Evolutionary conservation across 2,888 invertebrate species (phyloP).

Genomic region (Busseola fusca): DNA sequence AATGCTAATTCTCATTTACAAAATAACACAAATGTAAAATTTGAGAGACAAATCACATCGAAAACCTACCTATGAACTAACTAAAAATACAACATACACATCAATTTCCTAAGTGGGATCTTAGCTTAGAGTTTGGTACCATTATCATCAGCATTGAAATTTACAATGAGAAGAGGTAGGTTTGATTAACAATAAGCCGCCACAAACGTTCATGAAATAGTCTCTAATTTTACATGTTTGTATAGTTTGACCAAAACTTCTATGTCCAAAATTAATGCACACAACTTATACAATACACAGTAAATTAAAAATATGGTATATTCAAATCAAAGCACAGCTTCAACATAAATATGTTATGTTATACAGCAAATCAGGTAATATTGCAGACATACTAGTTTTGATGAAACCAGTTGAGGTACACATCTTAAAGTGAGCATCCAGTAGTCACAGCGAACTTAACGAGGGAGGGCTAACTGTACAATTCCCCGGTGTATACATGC

Average conservation of each 20-base stretch:
- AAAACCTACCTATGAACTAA: constrained; percentile 89
- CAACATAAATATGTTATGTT: constrained; percentile 66
- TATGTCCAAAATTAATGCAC: constrained; percentile 77
- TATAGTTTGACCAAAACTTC: constrained; percentile 84
- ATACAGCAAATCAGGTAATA: constrained; percentile 71
- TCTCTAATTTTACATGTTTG: constrained; percentile 87
- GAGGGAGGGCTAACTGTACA: constrained; percentile 89
- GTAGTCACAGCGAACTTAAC: constrained; percentile 88
- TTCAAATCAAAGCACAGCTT: constrained; percentile 84
- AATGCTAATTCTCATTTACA: constrained; percentile 89
- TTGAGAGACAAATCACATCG: constrained; percentile 89
- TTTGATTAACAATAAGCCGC: constrained; percentile 84
- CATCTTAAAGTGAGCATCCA: constrained; percentile 85
- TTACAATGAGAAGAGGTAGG: constrained; percentile 88
- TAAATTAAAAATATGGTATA: constrained; percentile 75
- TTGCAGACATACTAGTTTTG: constrained; percentile 83
- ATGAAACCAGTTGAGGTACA: constrained; percentile 83
- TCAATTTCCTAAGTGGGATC: constrained; percentile 83
- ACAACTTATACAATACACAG: constrained; percentile 71
- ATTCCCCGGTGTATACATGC: constrained; percentile 88
- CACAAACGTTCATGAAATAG: constrained; percentile 79
- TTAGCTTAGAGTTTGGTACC: constrained; percentile 87
- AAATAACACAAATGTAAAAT: constrained; percentile 89
- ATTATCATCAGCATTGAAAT: constrained; percentile 87
- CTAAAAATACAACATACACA: constrained; percentile 89